Conservation (phyloP, 1,140 invertebrate genomes). For the Conus betulinus region DNA sequence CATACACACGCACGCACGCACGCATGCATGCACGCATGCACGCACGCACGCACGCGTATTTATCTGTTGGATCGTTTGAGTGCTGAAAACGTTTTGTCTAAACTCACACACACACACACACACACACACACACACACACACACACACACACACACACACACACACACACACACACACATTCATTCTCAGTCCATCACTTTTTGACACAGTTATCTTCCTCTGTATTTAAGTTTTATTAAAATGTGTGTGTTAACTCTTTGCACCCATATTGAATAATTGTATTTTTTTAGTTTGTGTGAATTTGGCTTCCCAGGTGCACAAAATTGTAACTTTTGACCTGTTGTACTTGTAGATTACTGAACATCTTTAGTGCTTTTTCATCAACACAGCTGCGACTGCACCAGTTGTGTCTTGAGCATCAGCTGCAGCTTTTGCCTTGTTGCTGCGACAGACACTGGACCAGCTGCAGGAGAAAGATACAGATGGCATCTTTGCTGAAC, state of each 20-base stretch:
- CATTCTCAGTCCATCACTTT: too few relatives aligned
- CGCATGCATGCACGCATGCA: not conserved
- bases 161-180: not conserved
- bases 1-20: not conserved
- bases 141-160: not conserved
- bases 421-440: slow-evolving; percentile 85
- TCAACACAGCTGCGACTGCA: slow-evolving; percentile 82
- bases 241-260: too few relatives aligned
- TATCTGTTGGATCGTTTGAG: too few relatives aligned
- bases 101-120: too few relatives aligned
- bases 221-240: too few relatives aligned
- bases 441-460: slow-evolving; percentile 83
- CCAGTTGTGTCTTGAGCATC: slow-evolving; percentile 84
- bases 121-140: not conserved
- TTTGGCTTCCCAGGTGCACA: too few relatives aligned
- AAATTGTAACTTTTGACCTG: too few relatives aligned
- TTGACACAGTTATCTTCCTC: too few relatives aligned
- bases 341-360: too few relatives aligned
- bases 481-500: slow-evolving; percentile 93
- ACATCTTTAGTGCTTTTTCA: not conserved
- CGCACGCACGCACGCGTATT: not conserved
- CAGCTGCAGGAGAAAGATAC: slow-evolving; percentile 87
- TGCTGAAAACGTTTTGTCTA: too few relatives aligned
- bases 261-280: too few relatives aligned
- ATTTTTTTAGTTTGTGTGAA: too few relatives aligned